Evolutionary conservation across 1,140 invertebrate species (phyloP).

Genomic region (Parasteatoda tepidariorum): DNA sequence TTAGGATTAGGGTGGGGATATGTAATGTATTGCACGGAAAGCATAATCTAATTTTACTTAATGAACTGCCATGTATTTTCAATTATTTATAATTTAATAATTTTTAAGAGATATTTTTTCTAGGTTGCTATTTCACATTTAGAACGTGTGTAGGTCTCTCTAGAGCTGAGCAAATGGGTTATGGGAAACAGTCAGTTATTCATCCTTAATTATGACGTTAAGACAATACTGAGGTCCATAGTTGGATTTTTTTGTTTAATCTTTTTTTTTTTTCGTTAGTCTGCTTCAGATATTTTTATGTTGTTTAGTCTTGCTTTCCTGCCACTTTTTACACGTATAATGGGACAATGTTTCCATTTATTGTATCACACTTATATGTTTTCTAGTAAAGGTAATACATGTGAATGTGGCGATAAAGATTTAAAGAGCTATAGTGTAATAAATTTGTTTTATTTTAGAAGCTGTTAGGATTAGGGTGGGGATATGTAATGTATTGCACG

Average conservation of each 20-base stretch:
- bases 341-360: constrained; percentile 9
- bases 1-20: constrained; percentile 7
- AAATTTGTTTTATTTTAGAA: constrained; percentile 18
- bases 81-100: too few relatives aligned
- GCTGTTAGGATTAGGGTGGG: not conserved
- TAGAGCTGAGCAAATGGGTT: too few relatives aligned
- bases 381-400: not conserved
- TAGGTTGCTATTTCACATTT: too few relatives aligned
- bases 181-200: too few relatives aligned
- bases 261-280: not conserved
- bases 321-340: not conserved
- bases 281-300: not conserved
- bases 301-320: not conserved
- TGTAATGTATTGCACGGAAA: too few relatives aligned
- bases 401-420: not conserved
- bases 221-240: not conserved
- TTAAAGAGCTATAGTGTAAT: not conserved
- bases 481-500: too few relatives aligned
- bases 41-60: too few relatives aligned
- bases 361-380: not conserved
- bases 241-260: too few relatives aligned
- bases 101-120: too few relatives aligned
- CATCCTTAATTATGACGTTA: not conserved
- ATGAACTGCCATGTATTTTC: too few relatives aligned
- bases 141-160: too few relatives aligned